These are phyloP conservation scores for Onthophagus sagittarius DNA, from an alignment of 2,888 invertebrate genomes.

Conservation along the genomic window DNA sequence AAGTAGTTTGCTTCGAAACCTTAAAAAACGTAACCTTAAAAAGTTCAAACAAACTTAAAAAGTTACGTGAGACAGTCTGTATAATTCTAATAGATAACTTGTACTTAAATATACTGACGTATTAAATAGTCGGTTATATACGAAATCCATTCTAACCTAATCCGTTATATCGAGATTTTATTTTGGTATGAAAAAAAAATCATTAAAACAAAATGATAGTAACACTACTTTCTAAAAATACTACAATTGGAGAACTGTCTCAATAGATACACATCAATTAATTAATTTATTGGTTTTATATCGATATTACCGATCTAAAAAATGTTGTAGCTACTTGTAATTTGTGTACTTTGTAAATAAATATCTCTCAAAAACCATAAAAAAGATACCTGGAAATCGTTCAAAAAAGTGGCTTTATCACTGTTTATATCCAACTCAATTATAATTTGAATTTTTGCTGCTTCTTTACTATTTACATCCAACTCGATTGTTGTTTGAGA, in stretches of 20 bases:
- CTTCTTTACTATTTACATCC: not conserved
- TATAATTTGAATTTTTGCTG: too few relatives aligned
- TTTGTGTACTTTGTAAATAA: too few relatives aligned
- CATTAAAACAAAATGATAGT: not conserved
- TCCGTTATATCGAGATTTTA: too few relatives aligned
- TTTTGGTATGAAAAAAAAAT: not conserved
- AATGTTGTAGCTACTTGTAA: slow-evolving; percentile 1
- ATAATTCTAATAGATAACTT: too few relatives aligned
- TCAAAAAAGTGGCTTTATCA: not conserved
- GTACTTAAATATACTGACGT: too few relatives aligned
- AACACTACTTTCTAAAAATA: not conserved
- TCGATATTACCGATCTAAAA: not conserved
- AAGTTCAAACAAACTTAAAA: too few relatives aligned
- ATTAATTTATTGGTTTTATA: too few relatives aligned
- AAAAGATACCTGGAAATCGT: not conserved
- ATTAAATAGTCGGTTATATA: too few relatives aligned
- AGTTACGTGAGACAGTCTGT: too few relatives aligned
- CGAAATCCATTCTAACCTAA: too few relatives aligned
- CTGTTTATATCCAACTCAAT: not conserved
- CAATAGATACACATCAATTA: slow-evolving; percentile 2
- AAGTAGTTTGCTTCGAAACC: too few relatives aligned
- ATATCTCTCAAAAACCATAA: not conserved
- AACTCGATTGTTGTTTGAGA: not conserved
- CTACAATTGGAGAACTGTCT: not conserved
- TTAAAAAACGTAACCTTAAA: too few relatives aligned